Percentiles rank a stretch among this genome's conserved stretches.
phyloP scores from a whole-genome alignment of 2,888 invertebrate species.

The Scaptomyza reducta region DNA sequence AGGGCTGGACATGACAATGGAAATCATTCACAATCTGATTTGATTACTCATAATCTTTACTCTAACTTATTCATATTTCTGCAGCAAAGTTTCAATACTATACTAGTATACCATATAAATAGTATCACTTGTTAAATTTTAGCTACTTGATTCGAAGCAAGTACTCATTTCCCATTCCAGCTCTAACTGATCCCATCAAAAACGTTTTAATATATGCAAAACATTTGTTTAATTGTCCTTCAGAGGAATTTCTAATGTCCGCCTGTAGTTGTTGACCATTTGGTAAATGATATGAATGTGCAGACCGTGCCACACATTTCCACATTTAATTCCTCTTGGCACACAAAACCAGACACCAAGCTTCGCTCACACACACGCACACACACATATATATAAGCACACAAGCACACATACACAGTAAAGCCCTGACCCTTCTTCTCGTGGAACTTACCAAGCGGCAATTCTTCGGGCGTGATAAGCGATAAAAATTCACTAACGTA shows the following conservation, averaged over 20 bases:
- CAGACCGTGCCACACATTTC: background rate
- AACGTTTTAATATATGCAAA: background rate
- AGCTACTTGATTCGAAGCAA: too few relatives aligned
- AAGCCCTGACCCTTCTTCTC: conserved; percentile 28
- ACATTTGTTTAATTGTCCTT: background rate
- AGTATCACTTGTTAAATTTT: too few relatives aligned
- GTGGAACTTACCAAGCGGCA: conserved; percentile 83
- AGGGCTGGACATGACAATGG: background rate
- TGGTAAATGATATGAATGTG: conserved; percentile 36
- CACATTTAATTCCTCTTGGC: conserved; percentile 22
- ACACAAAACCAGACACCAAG: conserved; percentile 15
- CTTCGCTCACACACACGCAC: background rate
- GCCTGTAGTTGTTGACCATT: background rate
- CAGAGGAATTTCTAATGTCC: background rate
- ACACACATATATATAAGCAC: conserved; percentile 1
- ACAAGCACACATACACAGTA: conserved; percentile 9
- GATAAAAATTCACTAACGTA: conserved; percentile 84
- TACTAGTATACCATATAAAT: too few relatives aligned
- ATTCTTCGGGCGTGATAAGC: conserved; percentile 84
- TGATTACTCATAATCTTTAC: too few relatives aligned
- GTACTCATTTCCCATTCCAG: background rate
- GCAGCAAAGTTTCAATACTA: too few relatives aligned
- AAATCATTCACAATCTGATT: conserved; percentile 39
- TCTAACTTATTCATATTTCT: too few relatives aligned
- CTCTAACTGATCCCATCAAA: too few relatives aligned